Evolutionary conservation across 1,140 invertebrate genomes (phyloP).

Genomic region (Wiebesia pumilae): DNA sequence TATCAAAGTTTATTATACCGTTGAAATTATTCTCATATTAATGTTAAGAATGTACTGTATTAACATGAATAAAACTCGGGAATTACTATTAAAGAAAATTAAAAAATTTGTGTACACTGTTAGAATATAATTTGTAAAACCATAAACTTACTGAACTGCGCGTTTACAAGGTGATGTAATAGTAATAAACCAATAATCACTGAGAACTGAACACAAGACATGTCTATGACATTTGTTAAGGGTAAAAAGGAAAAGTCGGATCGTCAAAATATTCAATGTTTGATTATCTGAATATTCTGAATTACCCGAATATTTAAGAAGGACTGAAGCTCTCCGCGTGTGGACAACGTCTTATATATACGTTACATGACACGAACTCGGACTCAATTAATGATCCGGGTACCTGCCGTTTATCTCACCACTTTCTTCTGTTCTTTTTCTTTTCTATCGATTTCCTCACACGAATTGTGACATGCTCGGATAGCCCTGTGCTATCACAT

Average conservation of each 20-base stretch:
- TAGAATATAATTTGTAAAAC: background rate
- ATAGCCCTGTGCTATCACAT: background rate
- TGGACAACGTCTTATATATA: conserved; percentile 31
- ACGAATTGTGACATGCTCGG: background rate
- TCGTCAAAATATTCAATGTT: background rate
- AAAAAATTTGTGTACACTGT: too few relatives aligned
- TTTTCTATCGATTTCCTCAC: conserved; percentile 35
- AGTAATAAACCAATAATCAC: conserved; percentile 26
- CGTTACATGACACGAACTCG: conserved; percentile 3
- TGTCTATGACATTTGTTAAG: background rate
- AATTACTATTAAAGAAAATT: too few relatives aligned
- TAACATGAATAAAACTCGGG: too few relatives aligned
- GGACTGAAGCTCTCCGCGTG: conserved; percentile 33
- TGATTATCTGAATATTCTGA: background rate
- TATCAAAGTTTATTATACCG: too few relatives aligned
- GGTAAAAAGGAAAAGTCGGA: background rate
- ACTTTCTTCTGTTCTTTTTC: conserved; percentile 37
- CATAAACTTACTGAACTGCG: background rate
- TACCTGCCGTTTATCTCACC: conserved; percentile 7
- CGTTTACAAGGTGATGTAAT: background rate
- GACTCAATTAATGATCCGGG: conserved; percentile 31
- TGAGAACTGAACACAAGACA: conserved; percentile 11
- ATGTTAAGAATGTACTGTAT: too few relatives aligned
- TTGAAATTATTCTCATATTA: too few relatives aligned
- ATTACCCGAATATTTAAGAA: conserved; percentile 4